A percentile compares a stretch with the other conserved stretches of the same genome.
phyloP scores from a whole-genome alignment of 2,888 invertebrate species.

The Allacma fusca region DNA sequence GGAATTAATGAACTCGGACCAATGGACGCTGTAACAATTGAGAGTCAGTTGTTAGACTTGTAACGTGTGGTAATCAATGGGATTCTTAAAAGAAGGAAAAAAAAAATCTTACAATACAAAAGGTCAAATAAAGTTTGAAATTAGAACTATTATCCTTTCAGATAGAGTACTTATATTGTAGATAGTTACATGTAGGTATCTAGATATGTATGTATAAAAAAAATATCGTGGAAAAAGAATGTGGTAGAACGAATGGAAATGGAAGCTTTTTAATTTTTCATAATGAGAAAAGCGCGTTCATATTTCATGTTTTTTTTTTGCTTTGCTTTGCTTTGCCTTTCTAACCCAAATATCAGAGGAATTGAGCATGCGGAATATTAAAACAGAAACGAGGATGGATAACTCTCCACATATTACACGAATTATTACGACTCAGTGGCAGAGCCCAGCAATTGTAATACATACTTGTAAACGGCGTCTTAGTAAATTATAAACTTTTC shows the following conservation, averaged over 20 bases:
- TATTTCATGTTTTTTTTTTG: neutral
- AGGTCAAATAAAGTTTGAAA: neutral
- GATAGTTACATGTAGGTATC: too few relatives aligned
- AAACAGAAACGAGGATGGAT: neutral
- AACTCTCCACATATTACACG: too few relatives aligned
- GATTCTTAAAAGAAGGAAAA: neutral
- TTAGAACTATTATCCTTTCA: neutral
- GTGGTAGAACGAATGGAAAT: constrained; percentile 6
- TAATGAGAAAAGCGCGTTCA: constrained; percentile 16
- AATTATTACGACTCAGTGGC: too few relatives aligned
- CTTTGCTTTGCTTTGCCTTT: neutral
- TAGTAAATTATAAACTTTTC: constrained; percentile 26
- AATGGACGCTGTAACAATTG: too few relatives aligned
- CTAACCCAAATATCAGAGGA: constrained; percentile 23
- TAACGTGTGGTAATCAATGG: too few relatives aligned
- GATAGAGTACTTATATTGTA: too few relatives aligned
- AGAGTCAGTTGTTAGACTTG: too few relatives aligned
- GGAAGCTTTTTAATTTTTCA: constrained; percentile 17
- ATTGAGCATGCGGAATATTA: constrained; percentile 5
- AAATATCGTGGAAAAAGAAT: neutral
- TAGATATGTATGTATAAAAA: neutral
- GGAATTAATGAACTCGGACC: too few relatives aligned
- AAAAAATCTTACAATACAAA: neutral
- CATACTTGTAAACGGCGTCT: constrained; percentile 14
- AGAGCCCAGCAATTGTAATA: neutral